Evolutionary conservation across 2,888 invertebrate genomes (phyloP).

Genomic region (Lobophora halterata): DNA sequence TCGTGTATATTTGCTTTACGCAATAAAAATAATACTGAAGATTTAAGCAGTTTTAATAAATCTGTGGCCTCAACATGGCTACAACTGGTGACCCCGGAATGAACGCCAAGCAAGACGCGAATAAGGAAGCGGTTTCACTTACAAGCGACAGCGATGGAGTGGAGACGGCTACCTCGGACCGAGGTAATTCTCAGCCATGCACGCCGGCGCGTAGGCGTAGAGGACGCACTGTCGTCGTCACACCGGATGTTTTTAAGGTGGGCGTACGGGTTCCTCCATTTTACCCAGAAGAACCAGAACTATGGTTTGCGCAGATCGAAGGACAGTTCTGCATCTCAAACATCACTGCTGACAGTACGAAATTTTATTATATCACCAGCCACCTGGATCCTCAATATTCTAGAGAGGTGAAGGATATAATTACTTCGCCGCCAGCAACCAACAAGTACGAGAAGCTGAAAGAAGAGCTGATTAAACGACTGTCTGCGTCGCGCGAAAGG

Average conservation of each 20-base stretch:
- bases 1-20: too few species aligned
- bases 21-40: too few species aligned
- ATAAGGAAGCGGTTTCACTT: too few species aligned
- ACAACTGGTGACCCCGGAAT: too few species aligned
- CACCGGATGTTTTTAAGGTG: constrained; percentile 1
- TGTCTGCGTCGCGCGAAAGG: constrained; percentile 5
- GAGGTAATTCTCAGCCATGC: too few species aligned
- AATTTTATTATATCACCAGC: constrained; percentile 4
- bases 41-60: too few species aligned
- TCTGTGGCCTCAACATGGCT: too few species aligned
- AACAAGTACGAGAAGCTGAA: constrained; percentile 4
- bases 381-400: constrained; percentile 7
- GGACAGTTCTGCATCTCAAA: constrained; percentile 4
- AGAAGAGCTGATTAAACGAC: constrained; percentile 4
- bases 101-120: too few species aligned
- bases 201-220: too few species aligned
- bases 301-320: constrained; percentile 9
- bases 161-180: too few species aligned
- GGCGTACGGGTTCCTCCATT: constrained; percentile 6
- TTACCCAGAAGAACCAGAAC: constrained; percentile 4
- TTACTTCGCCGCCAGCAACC: constrained; percentile 1
- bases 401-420: constrained; percentile 4
- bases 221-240: too few species aligned
- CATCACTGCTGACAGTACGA: constrained; percentile 3
- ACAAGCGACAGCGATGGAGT: too few species aligned